Percentiles rank a stretch among this genome's conserved stretches.
Evolutionary conservation across 2,113 vertebrate species (phyloP).

Genomic region (Drymodes brunneopygia): DNA sequence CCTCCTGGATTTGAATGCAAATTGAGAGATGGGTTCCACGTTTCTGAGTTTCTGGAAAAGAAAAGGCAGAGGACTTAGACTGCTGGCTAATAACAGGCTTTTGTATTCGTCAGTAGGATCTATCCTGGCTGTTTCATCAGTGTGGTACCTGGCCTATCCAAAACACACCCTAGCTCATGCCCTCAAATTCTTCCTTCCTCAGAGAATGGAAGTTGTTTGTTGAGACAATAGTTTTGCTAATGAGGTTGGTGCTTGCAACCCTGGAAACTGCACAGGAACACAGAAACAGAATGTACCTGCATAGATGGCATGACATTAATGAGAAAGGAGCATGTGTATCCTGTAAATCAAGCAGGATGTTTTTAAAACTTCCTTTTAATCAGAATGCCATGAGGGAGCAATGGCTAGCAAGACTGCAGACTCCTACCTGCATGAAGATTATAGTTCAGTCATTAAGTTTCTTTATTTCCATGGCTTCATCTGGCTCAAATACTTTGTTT

Average conservation of each 20-base stretch:
- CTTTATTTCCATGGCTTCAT: neutral
- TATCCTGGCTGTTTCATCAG: neutral
- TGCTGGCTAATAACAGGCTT: neutral
- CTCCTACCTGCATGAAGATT: neutral
- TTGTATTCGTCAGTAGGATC: neutral
- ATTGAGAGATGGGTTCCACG: fast-evolving
- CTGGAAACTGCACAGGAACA: neutral
- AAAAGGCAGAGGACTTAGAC: neutral
- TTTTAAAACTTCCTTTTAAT: neutral
- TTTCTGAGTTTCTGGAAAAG: neutral
- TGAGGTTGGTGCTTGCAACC: neutral
- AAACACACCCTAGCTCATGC: neutral
- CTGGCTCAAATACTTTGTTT: neutral
- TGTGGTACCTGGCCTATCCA: neutral
- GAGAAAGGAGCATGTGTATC: neutral
- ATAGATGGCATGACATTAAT: fast-evolving
- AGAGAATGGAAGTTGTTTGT: neutral
- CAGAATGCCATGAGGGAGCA: neutral
- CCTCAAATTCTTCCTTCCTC: neutral
- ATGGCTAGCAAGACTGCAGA: neutral
- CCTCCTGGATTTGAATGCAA: neutral
- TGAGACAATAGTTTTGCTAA: neutral
- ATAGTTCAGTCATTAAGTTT: neutral
- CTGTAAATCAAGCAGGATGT: neutral
- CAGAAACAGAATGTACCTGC: neutral